Evolutionary conservation across 2,888 invertebrate species (phyloP).

Genomic region (Rhingia campestris): DNA sequence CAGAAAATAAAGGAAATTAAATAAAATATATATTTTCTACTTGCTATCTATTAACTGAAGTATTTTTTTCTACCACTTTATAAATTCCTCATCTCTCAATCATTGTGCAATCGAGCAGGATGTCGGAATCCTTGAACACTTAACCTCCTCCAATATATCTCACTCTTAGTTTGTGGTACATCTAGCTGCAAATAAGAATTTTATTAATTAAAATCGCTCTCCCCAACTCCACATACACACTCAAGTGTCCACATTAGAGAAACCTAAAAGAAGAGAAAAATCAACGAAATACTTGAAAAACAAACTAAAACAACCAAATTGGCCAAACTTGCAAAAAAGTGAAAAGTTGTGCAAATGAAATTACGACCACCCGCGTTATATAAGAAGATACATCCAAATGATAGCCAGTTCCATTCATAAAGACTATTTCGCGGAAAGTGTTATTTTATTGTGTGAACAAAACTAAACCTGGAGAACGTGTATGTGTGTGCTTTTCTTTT

Average conservation of each 20-base stretch:
- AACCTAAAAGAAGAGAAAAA: conserved; percentile 42
- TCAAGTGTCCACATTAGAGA: conserved; percentile 44
- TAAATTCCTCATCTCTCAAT: neutral
- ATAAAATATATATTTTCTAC: conserved; percentile 20
- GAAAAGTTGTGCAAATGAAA: conserved; percentile 72
- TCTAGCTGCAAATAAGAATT: conserved; percentile 28
- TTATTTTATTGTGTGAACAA: conserved; percentile 17
- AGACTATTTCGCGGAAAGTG: conserved; percentile 61
- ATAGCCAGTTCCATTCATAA: conserved; percentile 62
- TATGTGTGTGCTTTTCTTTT: conserved; percentile 18
- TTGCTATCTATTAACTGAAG: conserved; percentile 17
- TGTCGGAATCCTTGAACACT: conserved; percentile 33
- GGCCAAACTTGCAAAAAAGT: conserved; percentile 64
- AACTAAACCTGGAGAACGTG: conserved; percentile 38
- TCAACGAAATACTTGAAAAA: conserved; percentile 6
- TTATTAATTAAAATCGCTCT: conserved; percentile 16
- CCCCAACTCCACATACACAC: conserved; percentile 10
- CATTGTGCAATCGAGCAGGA: conserved; percentile 22
- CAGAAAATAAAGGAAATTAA: conserved; percentile 9
- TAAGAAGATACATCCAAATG: conserved; percentile 54
- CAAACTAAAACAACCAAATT: conserved; percentile 36
- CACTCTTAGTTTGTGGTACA: conserved; percentile 2
- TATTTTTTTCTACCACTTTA: conserved; percentile 36
- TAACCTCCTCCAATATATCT: conserved; percentile 49
- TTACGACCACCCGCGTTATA: conserved; percentile 70